A percentile compares a stretch with the other conserved stretches of the same genome.
These are phyloP conservation scores for Pseudoatta argentina DNA, from an alignment of 1,140 invertebrate species.

Conservation along the genomic window DNA sequence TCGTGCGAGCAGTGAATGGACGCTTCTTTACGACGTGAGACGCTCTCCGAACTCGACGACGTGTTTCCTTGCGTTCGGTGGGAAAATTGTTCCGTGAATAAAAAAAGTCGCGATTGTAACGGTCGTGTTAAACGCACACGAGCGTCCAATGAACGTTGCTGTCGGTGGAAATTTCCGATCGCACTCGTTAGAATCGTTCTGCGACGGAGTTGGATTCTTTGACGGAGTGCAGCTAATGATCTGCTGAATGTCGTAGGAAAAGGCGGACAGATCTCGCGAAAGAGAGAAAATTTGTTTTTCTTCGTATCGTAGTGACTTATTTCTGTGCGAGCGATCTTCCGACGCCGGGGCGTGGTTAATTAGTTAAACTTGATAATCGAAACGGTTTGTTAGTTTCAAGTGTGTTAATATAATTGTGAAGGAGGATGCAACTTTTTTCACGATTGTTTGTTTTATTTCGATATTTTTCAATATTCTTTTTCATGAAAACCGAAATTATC, in stretches of 20 bases:
- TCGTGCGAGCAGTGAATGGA: conserved; percentile 28
- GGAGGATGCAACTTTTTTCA: too few relatives aligned
- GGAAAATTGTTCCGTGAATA: background rate
- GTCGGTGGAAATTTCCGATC: background rate
- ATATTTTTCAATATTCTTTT: too few relatives aligned
- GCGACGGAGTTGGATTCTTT: background rate
- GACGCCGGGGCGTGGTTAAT: conserved; percentile 34
- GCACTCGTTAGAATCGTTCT: background rate
- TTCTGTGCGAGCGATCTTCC: background rate
- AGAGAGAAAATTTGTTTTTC: background rate
- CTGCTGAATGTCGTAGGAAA: background rate
- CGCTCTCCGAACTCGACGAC: background rate
- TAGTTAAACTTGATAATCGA: conserved; percentile 2
- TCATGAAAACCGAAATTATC: too few relatives aligned
- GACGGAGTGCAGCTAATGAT: background rate
- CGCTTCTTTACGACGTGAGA: background rate
- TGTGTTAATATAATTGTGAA: too few relatives aligned
- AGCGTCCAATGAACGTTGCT: background rate
- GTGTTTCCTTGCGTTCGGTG: background rate
- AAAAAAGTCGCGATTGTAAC: background rate
- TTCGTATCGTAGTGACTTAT: too few relatives aligned
- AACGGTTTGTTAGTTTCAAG: too few relatives aligned
- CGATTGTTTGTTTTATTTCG: too few relatives aligned
- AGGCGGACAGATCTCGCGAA: too few relatives aligned
- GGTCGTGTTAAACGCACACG: background rate